Conservation (phyloP, 2,113 vertebrate genomes). For the Pongo pygmaeus region DNA sequence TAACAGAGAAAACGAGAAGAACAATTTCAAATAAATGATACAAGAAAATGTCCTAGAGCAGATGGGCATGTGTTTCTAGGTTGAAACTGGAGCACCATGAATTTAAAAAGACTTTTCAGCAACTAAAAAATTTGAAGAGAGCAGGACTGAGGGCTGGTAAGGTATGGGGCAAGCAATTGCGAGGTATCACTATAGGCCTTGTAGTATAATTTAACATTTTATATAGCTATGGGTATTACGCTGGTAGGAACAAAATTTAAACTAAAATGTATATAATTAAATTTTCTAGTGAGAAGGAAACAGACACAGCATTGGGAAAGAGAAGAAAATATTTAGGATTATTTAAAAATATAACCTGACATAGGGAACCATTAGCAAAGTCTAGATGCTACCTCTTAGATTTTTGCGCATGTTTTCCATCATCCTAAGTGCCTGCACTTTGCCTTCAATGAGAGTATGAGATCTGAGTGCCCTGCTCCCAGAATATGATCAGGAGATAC, state of each 20-base stretch:
- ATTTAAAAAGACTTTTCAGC: neutral
- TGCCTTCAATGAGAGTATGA: neutral
- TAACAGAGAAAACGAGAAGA: neutral
- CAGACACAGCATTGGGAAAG: neutral
- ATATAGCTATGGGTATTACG: neutral
- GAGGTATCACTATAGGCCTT: neutral
- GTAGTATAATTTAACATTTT: neutral
- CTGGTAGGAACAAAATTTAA: neutral
- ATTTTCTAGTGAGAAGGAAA: neutral
- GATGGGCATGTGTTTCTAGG: neutral
- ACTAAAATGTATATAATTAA: neutral
- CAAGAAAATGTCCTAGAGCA: neutral
- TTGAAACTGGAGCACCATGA: neutral
- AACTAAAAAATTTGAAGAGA: neutral
- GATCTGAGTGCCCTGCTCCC: neutral
- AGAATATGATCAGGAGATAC: neutral
- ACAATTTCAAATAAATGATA: neutral
- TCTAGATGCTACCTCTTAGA: neutral
- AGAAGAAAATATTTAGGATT: slow-evolving; percentile 12
- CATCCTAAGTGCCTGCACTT: neutral
- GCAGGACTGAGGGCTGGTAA: neutral
- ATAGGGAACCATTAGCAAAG: neutral
- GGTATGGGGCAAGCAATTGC: neutral
- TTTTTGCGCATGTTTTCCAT: neutral
- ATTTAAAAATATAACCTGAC: neutral